Conservation (phyloP, 2,797 vertebrate genomes). For the Hipposideros larvatus region DNA sequence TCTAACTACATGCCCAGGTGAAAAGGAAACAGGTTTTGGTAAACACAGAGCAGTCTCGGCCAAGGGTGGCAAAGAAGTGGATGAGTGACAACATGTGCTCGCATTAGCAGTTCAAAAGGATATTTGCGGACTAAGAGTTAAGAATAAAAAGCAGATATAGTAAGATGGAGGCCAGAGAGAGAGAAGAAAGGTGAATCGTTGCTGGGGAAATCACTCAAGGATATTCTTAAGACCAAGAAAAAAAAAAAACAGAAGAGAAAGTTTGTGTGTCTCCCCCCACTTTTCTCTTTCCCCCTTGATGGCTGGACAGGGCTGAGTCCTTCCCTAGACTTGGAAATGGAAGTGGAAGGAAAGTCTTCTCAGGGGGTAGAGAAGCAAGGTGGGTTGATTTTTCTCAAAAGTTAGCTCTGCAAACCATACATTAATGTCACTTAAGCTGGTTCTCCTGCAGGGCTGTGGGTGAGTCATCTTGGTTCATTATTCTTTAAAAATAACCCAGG, state of each 20-base stretch:
- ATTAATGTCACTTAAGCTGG: conserved; percentile 40
- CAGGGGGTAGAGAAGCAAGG: background rate
- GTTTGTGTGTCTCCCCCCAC: background rate
- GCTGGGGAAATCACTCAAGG: background rate
- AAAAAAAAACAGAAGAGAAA: background rate
- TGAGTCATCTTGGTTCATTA: conserved; percentile 73
- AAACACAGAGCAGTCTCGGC: background rate
- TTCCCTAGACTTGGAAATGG: background rate
- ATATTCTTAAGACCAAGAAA: background rate
- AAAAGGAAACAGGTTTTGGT: background rate
- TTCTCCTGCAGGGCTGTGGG: conserved; percentile 47
- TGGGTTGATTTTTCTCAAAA: background rate
- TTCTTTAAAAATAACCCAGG: conserved; percentile 75
- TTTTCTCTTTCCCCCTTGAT: background rate
- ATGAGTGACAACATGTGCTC: background rate
- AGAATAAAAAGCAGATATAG: background rate
- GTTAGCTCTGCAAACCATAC: conserved; percentile 30
- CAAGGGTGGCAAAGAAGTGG: background rate
- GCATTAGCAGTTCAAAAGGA: background rate
- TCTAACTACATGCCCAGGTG: too few relatives aligned
- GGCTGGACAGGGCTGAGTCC: background rate
- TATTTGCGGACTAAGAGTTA: background rate
- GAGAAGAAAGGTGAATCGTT: background rate
- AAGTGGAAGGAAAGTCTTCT: background rate
- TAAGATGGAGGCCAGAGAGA: background rate